Percentiles rank a stretch among this genome's conserved stretches.
These are phyloP conservation scores for Conger conger DNA, from an alignment of 2,113 vertebrate species.

Conservation along the genomic window DNA sequence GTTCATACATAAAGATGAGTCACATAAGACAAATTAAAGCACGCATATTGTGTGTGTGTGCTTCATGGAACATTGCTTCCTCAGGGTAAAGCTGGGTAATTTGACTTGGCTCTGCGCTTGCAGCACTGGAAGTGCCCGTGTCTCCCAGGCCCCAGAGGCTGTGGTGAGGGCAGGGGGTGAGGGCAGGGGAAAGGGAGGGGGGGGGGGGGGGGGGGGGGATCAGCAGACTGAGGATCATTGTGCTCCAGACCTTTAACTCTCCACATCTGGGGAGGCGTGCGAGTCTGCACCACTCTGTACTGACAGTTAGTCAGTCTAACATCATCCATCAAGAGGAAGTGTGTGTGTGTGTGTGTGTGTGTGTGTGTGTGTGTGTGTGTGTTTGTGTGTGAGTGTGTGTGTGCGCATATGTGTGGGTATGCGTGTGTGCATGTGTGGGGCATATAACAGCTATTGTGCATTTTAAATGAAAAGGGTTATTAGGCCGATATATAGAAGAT, in stretches of 20 bases:
- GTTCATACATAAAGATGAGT: background rate
- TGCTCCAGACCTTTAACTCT: conserved; percentile 56
- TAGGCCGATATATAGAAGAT: background rate
- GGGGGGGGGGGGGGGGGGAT: background rate
- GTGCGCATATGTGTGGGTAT: no score
- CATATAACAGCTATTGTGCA: background rate
- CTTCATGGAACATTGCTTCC: conserved; percentile 8
- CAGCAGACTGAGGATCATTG: conserved; percentile 67
- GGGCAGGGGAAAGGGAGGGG: no score
- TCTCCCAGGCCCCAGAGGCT: conserved; percentile 23
- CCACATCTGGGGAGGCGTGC: conserved; percentile 65
- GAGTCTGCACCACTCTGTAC: conserved; percentile 35
- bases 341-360: background rate
- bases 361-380: no score
- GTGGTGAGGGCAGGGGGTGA: no score
- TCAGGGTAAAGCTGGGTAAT: background rate
- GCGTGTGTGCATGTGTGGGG: background rate
- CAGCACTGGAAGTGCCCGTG: conserved; percentile 6
- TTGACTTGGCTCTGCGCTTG: conserved; percentile 19
- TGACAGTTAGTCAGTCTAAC: background rate
- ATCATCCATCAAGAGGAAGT: conserved; percentile 39
- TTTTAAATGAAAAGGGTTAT: background rate
- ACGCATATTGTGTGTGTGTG: background rate
- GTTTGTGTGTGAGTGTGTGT: no score
- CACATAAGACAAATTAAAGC: background rate